Percentiles rank a stretch among this genome's conserved stretches.
These are phyloP conservation scores for Eutrigla gurnardus DNA, from an alignment of 2,797 vertebrate species.

Conservation along the genomic window DNA sequence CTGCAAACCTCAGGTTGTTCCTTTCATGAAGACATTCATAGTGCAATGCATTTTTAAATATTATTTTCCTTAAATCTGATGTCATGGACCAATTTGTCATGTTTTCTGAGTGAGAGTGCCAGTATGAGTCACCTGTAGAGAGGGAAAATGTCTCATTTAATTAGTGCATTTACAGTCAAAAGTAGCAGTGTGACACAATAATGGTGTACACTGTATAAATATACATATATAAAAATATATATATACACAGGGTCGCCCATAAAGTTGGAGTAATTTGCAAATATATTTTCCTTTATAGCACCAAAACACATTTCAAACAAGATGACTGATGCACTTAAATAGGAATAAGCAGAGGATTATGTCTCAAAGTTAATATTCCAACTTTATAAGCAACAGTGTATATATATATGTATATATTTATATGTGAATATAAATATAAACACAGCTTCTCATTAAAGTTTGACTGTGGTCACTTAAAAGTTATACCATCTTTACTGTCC, in stretches of 20 bases:
- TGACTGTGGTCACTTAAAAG: conserved; percentile 18
- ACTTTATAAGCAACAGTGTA: background rate
- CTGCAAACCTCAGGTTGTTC: background rate
- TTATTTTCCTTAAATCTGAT: background rate
- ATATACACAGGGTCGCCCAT: too few relatives aligned
- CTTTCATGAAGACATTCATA: background rate
- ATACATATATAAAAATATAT: too few relatives aligned
- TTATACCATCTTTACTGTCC: conserved; percentile 7
- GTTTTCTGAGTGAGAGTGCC: conserved; percentile 3
- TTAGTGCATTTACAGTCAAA: conserved; percentile 30
- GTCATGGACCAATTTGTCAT: conserved; percentile 1
- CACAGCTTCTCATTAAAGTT: conserved; percentile 23
- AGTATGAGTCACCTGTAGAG: conserved; percentile 27
- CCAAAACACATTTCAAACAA: too few relatives aligned
- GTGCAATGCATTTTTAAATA: background rate
- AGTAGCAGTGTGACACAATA: background rate
- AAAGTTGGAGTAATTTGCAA: too few relatives aligned
- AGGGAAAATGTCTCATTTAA: conserved; percentile 29
- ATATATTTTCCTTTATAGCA: too few relatives aligned
- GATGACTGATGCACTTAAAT: too few relatives aligned
- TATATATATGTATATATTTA: background rate
- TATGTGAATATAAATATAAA: too few relatives aligned
- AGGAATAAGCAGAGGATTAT: too few relatives aligned
- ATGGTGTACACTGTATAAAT: too few relatives aligned
- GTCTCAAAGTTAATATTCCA: too few relatives aligned